Evolutionary conservation across 2,797 vertebrate genomes (phyloP), one percentile per base, ranked within the genome.

Genomic region (Acanthurus leucopareius): DNA sequence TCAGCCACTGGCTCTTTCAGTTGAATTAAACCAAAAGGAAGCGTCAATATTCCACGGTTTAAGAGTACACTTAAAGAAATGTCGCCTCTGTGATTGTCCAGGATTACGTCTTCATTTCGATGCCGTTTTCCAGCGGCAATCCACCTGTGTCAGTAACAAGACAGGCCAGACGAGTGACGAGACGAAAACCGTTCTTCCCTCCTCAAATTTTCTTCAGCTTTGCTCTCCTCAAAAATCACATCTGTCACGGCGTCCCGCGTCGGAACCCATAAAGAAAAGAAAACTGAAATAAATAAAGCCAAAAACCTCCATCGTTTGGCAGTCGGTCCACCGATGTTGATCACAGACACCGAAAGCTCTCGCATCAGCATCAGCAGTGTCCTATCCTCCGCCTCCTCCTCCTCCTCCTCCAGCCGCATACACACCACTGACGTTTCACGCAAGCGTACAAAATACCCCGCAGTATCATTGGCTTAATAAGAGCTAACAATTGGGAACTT

Each of bases 331-430:
- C n/a, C 75, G 86, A 86, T 88, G 88, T 88, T 90, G 87, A 86
- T 86, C 81, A 74, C 78, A 82, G 86, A 88, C 84, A 52, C 60
- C 53, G 90, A 90, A 80, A 80, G 89, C 89, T 91, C 93, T 93
- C 92, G 89, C 93, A 93, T 94, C 93, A 94, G 93, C 93, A 94
- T 93, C 93, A 93, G 90, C 91, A 86, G 79, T 59, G 92, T 80
- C 84, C 84, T 86, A 76, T 88, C 88, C 87, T 87, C 82, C 83
- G 54, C 77, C 72, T 75, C 87, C 86, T 49, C 69, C 77, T 80
- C 86, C 87, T 73, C 89, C 86, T 89, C 89, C 89, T 90, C 90
- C 91, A 91, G 92, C 94, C 89, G 92, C 93, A 91, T 78, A 91
- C 91, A 83, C 84, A 40, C 84, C 72, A 9, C 77, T 93, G 93